Base-by-base conservation (phyloP, 2,888 invertebrate species). In the Drosophila histrio region DNA sequence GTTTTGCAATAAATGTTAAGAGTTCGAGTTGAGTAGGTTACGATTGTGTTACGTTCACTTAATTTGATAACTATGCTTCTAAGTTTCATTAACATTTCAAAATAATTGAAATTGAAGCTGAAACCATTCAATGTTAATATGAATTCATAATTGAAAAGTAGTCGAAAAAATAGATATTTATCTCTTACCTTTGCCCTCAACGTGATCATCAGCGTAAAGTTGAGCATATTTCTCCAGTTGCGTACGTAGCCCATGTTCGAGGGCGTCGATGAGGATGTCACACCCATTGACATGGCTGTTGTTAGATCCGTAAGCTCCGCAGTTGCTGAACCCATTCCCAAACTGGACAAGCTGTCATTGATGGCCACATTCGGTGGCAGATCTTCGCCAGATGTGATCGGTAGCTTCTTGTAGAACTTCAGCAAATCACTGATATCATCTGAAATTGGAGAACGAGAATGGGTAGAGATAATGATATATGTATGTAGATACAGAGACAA, bases 391-490 rank as follows among this genome's bases (percentile, higher is more conserved):
- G 68, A 63, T 15, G 71, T 47, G 3, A n/a, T 53, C n/a, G 87
- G 88, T 66, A 89, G 77, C 69, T 89, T 91, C 76, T 91, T 91
- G 62, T 91, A 91, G 79, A 91, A 91, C 76, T 91, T 91, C 43
- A 91, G 84, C 71, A 91, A 86, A 78, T 91, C 91, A 72, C 88
- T 91, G 64, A 91, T 91, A 57, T 91, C 91, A 79, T 91, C 91
- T 91, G 81, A 11, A 79, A 79, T 39, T 39, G 38, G 7, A n/a
- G 32, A 26, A 49, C 15, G 19, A 7, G 8, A n/a, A 32, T 7
- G 15, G 17, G 6, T 19, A 21, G 26, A 21, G 26, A 17, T 19
- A 26, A n/a, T 50, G 7, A 43, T 4, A 34, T 24, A n/a, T n/a
- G n/a, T n/a, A n/a, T n/a, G n/a, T n/a, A n/a, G n/a, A n/a, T n/a